Percentiles rank a stretch among this genome's conserved stretches.
Conservation (phyloP, 30 jellyfish, hydroid and myxozoan species). For the Turritopsis rubra region DNA sequence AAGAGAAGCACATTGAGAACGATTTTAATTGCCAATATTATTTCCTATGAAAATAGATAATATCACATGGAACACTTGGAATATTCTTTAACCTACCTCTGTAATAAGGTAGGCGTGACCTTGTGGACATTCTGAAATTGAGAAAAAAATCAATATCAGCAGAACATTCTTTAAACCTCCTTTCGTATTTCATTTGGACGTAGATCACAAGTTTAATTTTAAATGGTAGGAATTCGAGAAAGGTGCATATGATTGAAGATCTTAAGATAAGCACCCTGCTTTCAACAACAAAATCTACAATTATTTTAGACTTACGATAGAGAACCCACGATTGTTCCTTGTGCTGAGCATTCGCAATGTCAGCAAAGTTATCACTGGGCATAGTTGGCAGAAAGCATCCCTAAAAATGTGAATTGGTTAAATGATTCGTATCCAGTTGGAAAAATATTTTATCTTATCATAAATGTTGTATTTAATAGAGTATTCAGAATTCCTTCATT, state of each 20-base stretch:
- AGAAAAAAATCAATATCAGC: too few relatives aligned
- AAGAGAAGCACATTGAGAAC: neutral
- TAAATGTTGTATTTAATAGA: neutral
- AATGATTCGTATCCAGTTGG: neutral
- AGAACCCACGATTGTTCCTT: neutral
- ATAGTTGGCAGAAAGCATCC: neutral
- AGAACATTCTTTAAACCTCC: too few relatives aligned
- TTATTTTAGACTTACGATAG: neutral
- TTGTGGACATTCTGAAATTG: constrained; percentile 6
- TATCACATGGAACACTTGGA: too few relatives aligned
- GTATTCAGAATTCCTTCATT: too few relatives aligned
- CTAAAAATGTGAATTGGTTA: neutral
- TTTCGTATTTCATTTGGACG: too few relatives aligned
- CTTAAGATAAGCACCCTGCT: too few relatives aligned
- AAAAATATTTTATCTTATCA: too few relatives aligned
- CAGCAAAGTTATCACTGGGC: constrained; percentile 17
- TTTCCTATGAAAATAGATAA: too few relatives aligned
- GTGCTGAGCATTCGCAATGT: neutral
- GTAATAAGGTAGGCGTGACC: constrained; percentile 1
- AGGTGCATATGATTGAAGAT: too few relatives aligned
- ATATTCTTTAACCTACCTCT: constrained; percentile 10
- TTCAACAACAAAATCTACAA: neutral
- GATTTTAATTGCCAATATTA: neutral
- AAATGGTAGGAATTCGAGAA: too few relatives aligned
- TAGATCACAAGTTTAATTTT: too few relatives aligned